phyloP scores from a whole-genome alignment of 1,140 invertebrate genomes.

The Caerostris extrusa region DNA sequence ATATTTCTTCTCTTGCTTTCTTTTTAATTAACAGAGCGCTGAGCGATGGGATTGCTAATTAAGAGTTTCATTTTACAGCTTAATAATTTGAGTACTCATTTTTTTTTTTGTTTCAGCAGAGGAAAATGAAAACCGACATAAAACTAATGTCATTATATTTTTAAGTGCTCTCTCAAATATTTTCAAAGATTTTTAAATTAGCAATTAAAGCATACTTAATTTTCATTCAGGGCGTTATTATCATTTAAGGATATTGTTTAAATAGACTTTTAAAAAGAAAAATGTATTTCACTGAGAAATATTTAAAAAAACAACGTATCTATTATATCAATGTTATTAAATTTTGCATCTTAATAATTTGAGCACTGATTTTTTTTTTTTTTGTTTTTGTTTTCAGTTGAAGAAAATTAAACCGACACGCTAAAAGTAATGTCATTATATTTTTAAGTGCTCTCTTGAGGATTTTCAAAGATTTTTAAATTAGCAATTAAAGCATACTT shows the following conservation, averaged over 20 bases:
- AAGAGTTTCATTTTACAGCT: constrained; percentile 17
- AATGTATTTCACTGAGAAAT: no score
- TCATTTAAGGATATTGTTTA: no score
- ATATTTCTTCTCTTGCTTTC: neutral
- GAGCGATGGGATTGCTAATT: constrained; percentile 19
- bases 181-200: constrained; percentile 1
- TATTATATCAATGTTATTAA: no score
- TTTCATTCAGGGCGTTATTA: neutral
- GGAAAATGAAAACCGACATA: constrained; percentile 9
- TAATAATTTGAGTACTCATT: neutral
- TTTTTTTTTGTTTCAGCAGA: neutral
- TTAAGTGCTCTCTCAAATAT: neutral
- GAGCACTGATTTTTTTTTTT: neutral
- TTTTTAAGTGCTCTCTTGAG: neutral
- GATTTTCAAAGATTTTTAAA: neutral
- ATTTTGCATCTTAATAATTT: constrained; percentile 23
- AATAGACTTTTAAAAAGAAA: no score
- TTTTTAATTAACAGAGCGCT: constrained; percentile 11
- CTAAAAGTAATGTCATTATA: constrained; percentile 18
- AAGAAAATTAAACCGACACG: neutral
- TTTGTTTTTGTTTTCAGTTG: no score
- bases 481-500: neutral
- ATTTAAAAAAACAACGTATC: no score
- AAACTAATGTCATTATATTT: constrained; percentile 11
- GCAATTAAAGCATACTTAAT: constrained; percentile 4